These are phyloP conservation scores for Halictus rubicundus DNA, from an alignment of 1,140 invertebrate species.

Conservation along the genomic window DNA sequence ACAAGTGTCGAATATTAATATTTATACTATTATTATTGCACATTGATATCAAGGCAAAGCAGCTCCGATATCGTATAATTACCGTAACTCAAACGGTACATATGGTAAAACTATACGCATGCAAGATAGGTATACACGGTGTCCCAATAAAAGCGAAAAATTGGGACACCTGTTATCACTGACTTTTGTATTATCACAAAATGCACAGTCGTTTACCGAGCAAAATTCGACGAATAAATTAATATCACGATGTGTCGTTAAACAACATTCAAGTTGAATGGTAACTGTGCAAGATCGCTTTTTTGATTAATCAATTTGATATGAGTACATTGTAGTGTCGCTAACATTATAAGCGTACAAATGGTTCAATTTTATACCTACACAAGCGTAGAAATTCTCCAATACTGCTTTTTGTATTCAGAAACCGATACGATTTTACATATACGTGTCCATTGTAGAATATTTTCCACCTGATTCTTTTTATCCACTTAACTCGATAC, in stretches of 20 bases:
- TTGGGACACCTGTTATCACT: too few relatives aligned
- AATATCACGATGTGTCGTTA: slow-evolving; percentile 40
- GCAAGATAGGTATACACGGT: not conserved
- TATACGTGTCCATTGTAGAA: not conserved
- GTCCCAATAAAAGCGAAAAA: too few relatives aligned
- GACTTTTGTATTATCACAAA: not conserved
- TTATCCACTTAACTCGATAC: not conserved
- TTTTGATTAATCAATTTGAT: slow-evolving; percentile 64
- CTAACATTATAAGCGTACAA: slow-evolving; percentile 69
- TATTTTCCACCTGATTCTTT: not conserved
- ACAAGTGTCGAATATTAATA: too few relatives aligned
- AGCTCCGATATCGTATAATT: not conserved
- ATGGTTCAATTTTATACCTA: slow-evolving; percentile 77
- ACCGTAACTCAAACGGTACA: not conserved
- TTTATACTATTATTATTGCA: slow-evolving; percentile 23
- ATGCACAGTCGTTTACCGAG: not conserved
- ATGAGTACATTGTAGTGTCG: slow-evolving; percentile 64
- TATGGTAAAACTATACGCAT: not conserved
- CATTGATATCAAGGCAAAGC: not conserved
- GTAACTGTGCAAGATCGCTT: slow-evolving; percentile 64
- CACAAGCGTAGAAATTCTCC: slow-evolving; percentile 75
- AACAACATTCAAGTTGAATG: slow-evolving; percentile 66
- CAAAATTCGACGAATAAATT: slow-evolving; percentile 63
- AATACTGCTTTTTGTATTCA: slow-evolving; percentile 79
- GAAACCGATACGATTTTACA: slow-evolving; percentile 35